Base-by-base conservation (phyloP, 2,888 invertebrate genomes). In the Ernsta delagoae region DNA sequence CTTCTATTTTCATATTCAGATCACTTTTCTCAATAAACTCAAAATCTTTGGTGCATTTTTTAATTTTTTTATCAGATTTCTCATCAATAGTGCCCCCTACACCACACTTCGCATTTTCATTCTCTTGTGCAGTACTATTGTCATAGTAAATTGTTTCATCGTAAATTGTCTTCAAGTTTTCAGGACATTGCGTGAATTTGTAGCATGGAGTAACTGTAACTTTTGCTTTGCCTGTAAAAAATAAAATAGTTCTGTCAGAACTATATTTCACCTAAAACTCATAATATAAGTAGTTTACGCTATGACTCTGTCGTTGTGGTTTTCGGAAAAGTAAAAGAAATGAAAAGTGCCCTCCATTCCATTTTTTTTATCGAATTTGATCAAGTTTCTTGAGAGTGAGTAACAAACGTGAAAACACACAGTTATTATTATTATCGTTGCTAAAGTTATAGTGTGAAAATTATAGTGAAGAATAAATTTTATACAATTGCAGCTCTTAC, bases 101-200 rank as follows among this genome's bases (percentile, higher is more conserved):
- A 56, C 65, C 62, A 4, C 70, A 34, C 9, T 59, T 67, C 5
- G 59, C 39, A 24, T 54, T 53, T 62, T 70, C 24, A 11, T 45
- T 9, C 1, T 57, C 56, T 62, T 43, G 61, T n/a, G 12, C 50
- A 53, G 50, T 34, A 24, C 53, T 56, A 39, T 61, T 16, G 5
- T 68, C 61, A 39, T 62, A 68, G 12, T 54, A 68, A 54, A 43
- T 56, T 39, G 56, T 39, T 4, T 68, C 56, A 48, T 75, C 72
- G 36, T 78, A 89, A 8, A 75, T 76, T 0, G 85, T 83, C 67
- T 77, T 81, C 0, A 90, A 75, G 57, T 83, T 83, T 0, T 77
- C 66, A 0, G 91, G 91, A 24, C 87, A 85, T 45, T 80, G 77
- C 1, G 77, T 77, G 70, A 87, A 90, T 71, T 79, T 84, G 75